These are phyloP conservation scores for Sebastiscus tertius DNA, from an alignment of 2,797 vertebrate species.

Conservation along the genomic window DNA sequence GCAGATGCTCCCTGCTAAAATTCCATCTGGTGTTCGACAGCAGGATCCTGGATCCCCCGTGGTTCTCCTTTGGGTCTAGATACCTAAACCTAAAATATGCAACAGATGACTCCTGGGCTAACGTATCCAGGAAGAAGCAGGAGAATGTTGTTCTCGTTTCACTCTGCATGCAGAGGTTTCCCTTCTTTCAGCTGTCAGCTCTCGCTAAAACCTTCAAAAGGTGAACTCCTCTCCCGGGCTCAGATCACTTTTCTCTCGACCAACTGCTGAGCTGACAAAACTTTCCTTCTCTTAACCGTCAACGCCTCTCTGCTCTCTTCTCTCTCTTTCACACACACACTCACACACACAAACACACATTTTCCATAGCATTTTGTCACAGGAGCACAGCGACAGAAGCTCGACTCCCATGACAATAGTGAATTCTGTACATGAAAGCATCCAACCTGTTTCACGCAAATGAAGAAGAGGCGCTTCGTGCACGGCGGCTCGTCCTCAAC, in stretches of 20 bases:
- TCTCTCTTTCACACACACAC: neutral
- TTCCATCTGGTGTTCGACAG: neutral
- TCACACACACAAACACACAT: neutral
- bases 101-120: slow-evolving; percentile 22
- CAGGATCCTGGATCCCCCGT: neutral
- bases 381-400: slow-evolving; percentile 21
- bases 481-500: slow-evolving; percentile 1
- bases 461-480: neutral
- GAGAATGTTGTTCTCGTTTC: slow-evolving; percentile 14
- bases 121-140: neutral
- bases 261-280: slow-evolving; percentile 66
- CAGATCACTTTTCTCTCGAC: slow-evolving; percentile 45
- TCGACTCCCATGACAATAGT: slow-evolving; percentile 40
- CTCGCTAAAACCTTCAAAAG: slow-evolving; percentile 40
- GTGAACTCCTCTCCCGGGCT: slow-evolving; percentile 26
- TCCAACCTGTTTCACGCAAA: slow-evolving; percentile 11
- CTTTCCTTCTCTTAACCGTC: slow-evolving; percentile 28
- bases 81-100: slow-evolving; percentile 47
- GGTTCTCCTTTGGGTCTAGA: slow-evolving; percentile 12
- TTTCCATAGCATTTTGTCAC: slow-evolving; percentile 42
- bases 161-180: neutral
- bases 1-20: neutral
- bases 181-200: slow-evolving; percentile 33
- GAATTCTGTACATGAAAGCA: slow-evolving; percentile 38
- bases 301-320: slow-evolving; percentile 4